phyloP scores from a whole-genome alignment of 2,888 invertebrate genomes.

The Sarcophaga variegata region DNA sequence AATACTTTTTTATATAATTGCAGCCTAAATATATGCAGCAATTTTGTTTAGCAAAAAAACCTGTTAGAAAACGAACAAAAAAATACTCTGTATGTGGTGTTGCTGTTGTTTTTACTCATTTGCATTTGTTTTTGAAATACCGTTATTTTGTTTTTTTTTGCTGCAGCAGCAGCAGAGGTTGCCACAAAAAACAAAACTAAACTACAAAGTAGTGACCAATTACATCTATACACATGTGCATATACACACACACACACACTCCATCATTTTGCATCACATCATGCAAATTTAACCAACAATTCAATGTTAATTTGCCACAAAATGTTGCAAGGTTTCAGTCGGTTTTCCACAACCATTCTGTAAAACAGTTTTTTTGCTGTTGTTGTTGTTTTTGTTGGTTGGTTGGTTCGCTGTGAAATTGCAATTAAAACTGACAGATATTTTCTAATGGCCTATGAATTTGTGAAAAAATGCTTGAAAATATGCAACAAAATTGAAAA shows the following conservation, averaged over 20 bases:
- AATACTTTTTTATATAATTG: slow-evolving; percentile 35
- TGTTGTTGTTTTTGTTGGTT: slow-evolving; percentile 1
- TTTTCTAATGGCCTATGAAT: not conserved
- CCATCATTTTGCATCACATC: slow-evolving; percentile 55
- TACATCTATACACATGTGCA: too few species aligned
- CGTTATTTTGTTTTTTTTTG: not conserved
- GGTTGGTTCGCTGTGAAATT: slow-evolving; percentile 16
- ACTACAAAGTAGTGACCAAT: slow-evolving; percentile 14
- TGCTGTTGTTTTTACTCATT: too few species aligned
- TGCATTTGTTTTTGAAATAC: too few species aligned
- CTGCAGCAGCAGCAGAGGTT: too few species aligned
- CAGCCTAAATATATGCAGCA: slow-evolving; percentile 40
- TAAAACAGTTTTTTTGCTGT: not conserved
- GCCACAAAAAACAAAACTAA: too few species aligned
- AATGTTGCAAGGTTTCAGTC: slow-evolving; percentile 49
- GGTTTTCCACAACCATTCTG: not conserved
- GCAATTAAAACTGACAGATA: slow-evolving; percentile 39
- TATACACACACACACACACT: not conserved
- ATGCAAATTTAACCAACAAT: slow-evolving; percentile 57
- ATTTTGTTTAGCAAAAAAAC: slow-evolving; percentile 45
- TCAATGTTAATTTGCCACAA: slow-evolving; percentile 62
- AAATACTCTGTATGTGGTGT: slow-evolving; percentile 35
- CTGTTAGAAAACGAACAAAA: slow-evolving; percentile 20
- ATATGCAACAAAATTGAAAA: not conserved
- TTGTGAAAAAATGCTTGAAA: not conserved